Base-by-base conservation (phyloP, 2,113 vertebrate genomes). In the Ammodytes dubius region DNA sequence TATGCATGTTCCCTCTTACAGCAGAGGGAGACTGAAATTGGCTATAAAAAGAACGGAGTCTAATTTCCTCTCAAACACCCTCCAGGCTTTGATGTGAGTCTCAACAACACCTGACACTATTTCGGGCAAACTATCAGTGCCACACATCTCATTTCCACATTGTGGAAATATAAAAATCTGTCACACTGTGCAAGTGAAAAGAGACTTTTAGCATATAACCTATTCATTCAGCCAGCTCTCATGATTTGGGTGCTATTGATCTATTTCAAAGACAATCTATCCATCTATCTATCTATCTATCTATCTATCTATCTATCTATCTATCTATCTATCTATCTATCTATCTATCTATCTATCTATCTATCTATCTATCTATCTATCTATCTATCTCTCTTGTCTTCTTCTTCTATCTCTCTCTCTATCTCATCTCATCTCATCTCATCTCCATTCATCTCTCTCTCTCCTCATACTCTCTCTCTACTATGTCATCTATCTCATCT, bases 21-120 rank as follows among this genome's bases (percentile, higher is more conserved):
- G 84, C 65, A 77, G 81, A 82, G 75, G 77, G 85, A 86, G 74
- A 67, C 79, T 86, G 77, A 88, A 91, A 84, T 81, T 86, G 77
- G 61, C 91, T 92, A 90, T 93, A 91, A 88, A 93, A 93, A 92
- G 87, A 89, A 78, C 53, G 35, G 81, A 88, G 88, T 89, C 86
- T 92, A 81, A 91, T 92, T 91, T 92, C 84, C 64, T 76, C 87
- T 67, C 69, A 77, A 82, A 90, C 83, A 82, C 52, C 68, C 66
- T 85, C 70, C 71, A 63, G 72, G 69, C 81, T 89, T 91, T 89
- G 78, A 91, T 90, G 87, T 84, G 60, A 64, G 70, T 73, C 81
- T 83, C 71, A 87, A 88, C 88, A 87, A 79, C 87, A 90, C 85
- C 88, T 89, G 70, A 84, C 87, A 65, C 82, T 84, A 71, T 74